These are phyloP conservation scores for Mactra quadrangularis DNA, from an alignment of 1,140 invertebrate species.

Conservation along the genomic window DNA sequence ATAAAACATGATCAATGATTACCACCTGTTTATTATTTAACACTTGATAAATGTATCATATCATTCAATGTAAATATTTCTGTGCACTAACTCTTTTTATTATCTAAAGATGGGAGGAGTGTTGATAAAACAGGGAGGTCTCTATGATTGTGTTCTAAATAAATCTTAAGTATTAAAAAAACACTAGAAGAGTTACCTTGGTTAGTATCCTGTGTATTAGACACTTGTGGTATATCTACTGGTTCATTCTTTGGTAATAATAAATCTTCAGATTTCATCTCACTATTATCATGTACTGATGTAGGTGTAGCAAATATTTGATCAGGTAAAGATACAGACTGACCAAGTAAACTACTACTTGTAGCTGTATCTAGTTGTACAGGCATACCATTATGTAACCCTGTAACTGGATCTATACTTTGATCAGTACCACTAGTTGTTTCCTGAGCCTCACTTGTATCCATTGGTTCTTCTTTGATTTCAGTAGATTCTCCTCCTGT, in stretches of 20 bases:
- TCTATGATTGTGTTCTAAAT: no score
- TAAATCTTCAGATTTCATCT: constrained; percentile 49
- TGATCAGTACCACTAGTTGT: constrained; percentile 1
- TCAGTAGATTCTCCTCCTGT: constrained; percentile 10
- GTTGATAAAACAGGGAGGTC: no score
- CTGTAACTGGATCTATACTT: constrained; percentile 55
- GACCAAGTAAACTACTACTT: constrained; percentile 32
- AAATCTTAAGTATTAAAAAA: no score
- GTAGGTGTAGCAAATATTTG: constrained; percentile 51
- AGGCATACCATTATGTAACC: constrained; percentile 51
- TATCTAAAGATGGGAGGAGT: no score
- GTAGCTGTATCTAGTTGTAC: constrained; percentile 51
- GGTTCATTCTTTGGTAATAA: constrained; percentile 49
- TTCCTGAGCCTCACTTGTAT: constrained; percentile 22
- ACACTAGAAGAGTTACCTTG: constrained; percentile 29
- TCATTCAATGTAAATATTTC: no score
- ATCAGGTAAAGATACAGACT: constrained; percentile 39
- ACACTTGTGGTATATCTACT: constrained; percentile 5
- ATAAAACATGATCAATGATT: no score
- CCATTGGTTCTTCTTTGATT: constrained; percentile 58
- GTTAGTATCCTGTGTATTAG: neutral
- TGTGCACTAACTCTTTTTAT: no score
- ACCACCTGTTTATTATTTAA: no score
- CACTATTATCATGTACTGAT: constrained; percentile 24
- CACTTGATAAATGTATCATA: no score